Base-by-base conservation (phyloP, 2,797 vertebrate genomes). In the Emys orbicularis region DNA sequence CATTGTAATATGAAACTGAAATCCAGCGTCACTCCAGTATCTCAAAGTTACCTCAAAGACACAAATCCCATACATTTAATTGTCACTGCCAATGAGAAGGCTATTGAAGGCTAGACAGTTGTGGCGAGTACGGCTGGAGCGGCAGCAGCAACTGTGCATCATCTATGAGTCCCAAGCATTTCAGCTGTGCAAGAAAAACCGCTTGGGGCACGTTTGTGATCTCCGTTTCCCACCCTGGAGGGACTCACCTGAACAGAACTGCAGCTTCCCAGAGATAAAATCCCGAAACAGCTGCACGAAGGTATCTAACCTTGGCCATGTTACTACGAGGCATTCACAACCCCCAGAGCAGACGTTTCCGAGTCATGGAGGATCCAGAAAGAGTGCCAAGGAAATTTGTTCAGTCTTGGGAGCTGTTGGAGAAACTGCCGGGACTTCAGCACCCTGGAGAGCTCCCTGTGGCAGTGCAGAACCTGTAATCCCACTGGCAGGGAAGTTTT, bases 241-340 rank as follows among this genome's bases (percentile, higher is more conserved):
- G 29, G 57, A 90, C 97, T 98, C 96, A 98, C 98, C 98, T 98
- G 97, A 98, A 98, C 96, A 98, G 93, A 12, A 98, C 72, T 0
- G 98, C 98, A 15, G 98, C 98, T 97, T 98, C 98, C 98, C 98
- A 98, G 83, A 98, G 97, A 89, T 98, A 98, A 94, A 98, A 98
- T 52, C 98, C 98, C 44, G 98, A 98, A 95, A 97, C 97, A 56
- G 97, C 96, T 0, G 97, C 97, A 53, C 98, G 96, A 90, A 98
- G 97, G 88, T 97, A 97, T 95, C 97, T 83, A 47, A 97, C 84
- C 87, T 96, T 94, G 84, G 95, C 97, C 98, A 98, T 98, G 95
- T 79, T 97, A 92, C 80, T 18, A 18, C 65, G 34, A 72, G 89
- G 16, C 5, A 81, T 93, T 91, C 91, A 93, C 92, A 79, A 81